phyloP scores from a whole-genome alignment of 2,113 vertebrate genomes.

The Rhizomys pruinosus region DNA sequence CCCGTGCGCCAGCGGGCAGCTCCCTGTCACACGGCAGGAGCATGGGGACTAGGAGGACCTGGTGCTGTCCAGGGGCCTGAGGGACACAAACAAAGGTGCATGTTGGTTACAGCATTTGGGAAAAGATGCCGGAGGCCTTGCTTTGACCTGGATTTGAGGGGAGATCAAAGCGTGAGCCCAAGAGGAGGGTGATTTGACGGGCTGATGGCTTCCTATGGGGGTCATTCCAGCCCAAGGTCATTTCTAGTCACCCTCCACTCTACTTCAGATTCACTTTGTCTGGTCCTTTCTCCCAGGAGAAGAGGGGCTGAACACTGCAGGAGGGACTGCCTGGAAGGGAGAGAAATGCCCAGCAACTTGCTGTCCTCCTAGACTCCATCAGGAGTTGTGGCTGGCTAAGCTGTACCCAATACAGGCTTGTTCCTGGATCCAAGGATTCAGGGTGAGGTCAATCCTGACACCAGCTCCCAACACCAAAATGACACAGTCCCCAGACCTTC shows the following conservation, averaged over 20 bases:
- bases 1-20: slow-evolving; percentile 67
- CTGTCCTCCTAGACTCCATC: neutral
- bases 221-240: slow-evolving; percentile 65
- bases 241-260: slow-evolving; percentile 2
- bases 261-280: neutral
- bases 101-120: slow-evolving; percentile 28
- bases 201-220: slow-evolving; percentile 66
- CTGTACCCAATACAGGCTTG: neutral
- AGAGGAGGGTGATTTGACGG: slow-evolving; percentile 66
- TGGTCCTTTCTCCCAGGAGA: neutral
- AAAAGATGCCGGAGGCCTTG: slow-evolving; percentile 50
- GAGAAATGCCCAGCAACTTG: neutral
- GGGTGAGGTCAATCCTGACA: neutral
- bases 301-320: neutral
- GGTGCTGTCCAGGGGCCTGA: slow-evolving; percentile 60
- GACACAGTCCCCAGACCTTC: neutral
- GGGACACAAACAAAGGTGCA: slow-evolving; percentile 24
- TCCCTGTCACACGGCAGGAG: slow-evolving; percentile 65
- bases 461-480: neutral
- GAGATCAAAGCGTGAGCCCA: slow-evolving; percentile 65
- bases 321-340: neutral
- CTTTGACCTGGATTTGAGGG: slow-evolving; percentile 64
- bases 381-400: neutral
- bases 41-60: slow-evolving; percentile 34
- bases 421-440: neutral